Conservation (phyloP, 2,797 vertebrate species). For the Benthosema pterotum region DNA sequence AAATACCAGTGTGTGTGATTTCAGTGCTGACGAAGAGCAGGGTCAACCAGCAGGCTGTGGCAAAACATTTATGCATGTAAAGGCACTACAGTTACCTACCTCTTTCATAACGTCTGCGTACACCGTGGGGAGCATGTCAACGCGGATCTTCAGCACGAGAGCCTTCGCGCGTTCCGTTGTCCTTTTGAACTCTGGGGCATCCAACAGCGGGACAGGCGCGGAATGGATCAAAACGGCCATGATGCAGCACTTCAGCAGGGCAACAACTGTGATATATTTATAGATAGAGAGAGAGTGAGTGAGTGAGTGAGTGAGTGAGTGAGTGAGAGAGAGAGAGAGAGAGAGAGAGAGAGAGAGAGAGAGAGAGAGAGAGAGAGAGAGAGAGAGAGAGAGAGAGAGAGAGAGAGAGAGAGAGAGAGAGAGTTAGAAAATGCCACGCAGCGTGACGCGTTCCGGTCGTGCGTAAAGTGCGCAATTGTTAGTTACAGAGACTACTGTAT, state of each 20-base stretch:
- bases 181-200: constrained; percentile 53
- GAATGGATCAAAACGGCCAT: constrained; percentile 35
- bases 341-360: no score
- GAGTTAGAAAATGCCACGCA: background rate
- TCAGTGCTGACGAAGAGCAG: no score
- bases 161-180: constrained; percentile 61
- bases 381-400: no score
- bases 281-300: no score
- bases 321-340: no score
- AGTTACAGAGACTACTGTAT: no score
- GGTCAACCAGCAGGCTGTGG: no score
- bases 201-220: constrained; percentile 54
- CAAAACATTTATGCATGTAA: no score
- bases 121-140: constrained; percentile 36
- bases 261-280: constrained; percentile 40
- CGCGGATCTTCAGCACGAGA: constrained; percentile 76
- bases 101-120: constrained; percentile 59
- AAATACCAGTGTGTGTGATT: no score
- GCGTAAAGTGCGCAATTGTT: background rate
- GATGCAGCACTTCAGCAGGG: constrained; percentile 47
- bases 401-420: no score
- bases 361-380: no score
- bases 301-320: no score
- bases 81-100: constrained; percentile 40
- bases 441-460: background rate